Base-by-base conservation (phyloP, 2,113 vertebrate species). In the Cariama cristata region DNA sequence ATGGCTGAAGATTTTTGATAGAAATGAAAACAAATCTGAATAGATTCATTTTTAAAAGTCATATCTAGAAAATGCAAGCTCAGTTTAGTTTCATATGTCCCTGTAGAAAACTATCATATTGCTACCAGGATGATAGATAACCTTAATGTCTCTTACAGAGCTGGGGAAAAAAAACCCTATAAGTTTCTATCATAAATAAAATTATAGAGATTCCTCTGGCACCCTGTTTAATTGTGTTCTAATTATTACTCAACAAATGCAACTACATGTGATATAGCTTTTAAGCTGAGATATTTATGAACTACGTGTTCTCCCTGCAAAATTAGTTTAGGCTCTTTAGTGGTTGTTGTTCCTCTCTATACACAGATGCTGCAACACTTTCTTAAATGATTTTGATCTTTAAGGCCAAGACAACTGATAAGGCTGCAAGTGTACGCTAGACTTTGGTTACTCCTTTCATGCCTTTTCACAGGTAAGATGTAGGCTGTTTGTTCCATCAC, bases 141-240 rank as follows among this genome's bases (percentile, higher is more conserved):
- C 50, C 44, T 76, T 90, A 90, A 88, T 88, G 86, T 91, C 64
- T 93, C 8, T 88, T 69, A 66, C 50, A 77, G 79, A 88, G 83
- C 80, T 91, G 83, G n/a, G 52, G 45, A 16, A 42, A 88, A 88
- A 82, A 86, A 66, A 45, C 47, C 53, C 50, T 92, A 53, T 35
- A 60, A 64, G 40, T 83, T 96, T 83, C 88, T 83, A 56, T 62
- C 86, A 45, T 83, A 93, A 95, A 86, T 93, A 84, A 94, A 94
- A 94, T 81, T 81, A 66, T 27, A 56, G 63, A 83, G n/a, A 80
- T 88, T 86, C 72, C 76, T 88, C 93, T 94, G 89, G 68, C 4
- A 4, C 64, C 47, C 67, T 66, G 12, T 74, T 86, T 86, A 96
- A 91, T 91, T 88, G 75, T 82, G 33, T 80, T 92, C 75, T 76